phyloP scores from a whole-genome alignment of 1,140 invertebrate genomes.

The Saccostrea glomerata region DNA sequence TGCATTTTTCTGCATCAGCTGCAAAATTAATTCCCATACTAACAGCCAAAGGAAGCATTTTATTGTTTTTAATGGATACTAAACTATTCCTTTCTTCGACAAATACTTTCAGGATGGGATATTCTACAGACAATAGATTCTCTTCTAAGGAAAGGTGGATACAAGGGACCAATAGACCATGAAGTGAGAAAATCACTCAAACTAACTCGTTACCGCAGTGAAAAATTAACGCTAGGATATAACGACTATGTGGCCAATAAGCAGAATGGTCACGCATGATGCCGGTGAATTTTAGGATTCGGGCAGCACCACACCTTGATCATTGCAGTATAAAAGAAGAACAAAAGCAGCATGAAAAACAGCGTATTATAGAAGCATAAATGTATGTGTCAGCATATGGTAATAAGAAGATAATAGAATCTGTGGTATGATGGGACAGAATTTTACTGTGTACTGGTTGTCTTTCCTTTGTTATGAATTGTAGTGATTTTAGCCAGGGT shows the following conservation, averaged over 20 bases:
- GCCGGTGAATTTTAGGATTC: conserved; percentile 37
- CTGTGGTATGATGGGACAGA: background rate
- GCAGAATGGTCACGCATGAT: conserved; percentile 72
- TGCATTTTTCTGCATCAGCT: too few species aligned
- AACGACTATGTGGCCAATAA: conserved; percentile 84
- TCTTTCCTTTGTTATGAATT: conserved; percentile 1
- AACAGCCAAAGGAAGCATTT: too few species aligned
- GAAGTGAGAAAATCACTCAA: conserved; percentile 92
- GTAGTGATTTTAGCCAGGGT: conserved; percentile 1
- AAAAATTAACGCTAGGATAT: conserved; percentile 91
- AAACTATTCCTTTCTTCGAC: too few species aligned
- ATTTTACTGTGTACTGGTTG: background rate
- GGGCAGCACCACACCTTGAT: conserved; percentile 27
- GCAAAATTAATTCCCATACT: too few species aligned
- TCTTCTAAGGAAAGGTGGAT: conserved; percentile 97
- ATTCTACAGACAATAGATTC: conserved; percentile 97
- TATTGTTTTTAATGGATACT: too few species aligned
- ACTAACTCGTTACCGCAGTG: conserved; percentile 91
- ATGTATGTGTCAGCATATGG: conserved; percentile 6
- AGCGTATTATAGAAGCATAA: background rate
- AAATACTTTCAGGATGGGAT: conserved; percentile 75
- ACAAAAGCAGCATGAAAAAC: background rate
- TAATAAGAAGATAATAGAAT: background rate
- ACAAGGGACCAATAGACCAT: conserved; percentile 93
- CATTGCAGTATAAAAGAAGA: conserved; percentile 16